Evolutionary conservation across 2,113 vertebrate genomes (phyloP).

Genomic region (Lethenteron camtschaticum): DNA sequence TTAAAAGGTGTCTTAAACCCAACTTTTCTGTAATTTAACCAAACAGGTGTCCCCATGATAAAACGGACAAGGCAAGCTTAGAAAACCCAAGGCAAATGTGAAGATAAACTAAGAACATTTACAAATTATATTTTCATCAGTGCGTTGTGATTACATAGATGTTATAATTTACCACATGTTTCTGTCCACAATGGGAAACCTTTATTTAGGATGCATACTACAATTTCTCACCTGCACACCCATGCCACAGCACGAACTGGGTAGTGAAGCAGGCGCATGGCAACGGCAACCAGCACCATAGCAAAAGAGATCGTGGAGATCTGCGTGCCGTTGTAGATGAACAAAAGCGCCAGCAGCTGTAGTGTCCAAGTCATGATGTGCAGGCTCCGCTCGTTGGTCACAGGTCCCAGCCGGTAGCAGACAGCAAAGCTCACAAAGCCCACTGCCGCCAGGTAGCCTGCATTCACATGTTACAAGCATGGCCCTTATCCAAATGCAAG

Average conservation of each 20-base stretch:
- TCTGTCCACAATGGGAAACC: no score
- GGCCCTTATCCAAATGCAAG: no score
- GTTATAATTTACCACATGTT: no score
- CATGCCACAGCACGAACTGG: background rate
- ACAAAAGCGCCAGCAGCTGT: slow-evolving; percentile 51
- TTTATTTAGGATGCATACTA: no score
- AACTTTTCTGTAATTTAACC: no score
- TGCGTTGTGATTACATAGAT: no score
- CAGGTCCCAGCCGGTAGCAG: slow-evolving; percentile 68
- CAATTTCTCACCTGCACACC: background rate
- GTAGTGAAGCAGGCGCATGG: background rate
- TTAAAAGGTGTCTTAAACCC: no score
- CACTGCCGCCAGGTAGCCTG: slow-evolving; percentile 44
- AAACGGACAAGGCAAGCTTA: no score
- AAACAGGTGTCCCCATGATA: no score
- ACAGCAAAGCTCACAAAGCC: slow-evolving; percentile 66
- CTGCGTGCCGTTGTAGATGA: slow-evolving; percentile 57
- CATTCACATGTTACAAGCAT: background rate
- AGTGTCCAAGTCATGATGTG: slow-evolving; percentile 73
- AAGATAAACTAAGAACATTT: no score
- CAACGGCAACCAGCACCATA: background rate
- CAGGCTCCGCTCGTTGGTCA: slow-evolving; percentile 58
- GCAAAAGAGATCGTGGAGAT: slow-evolving; percentile 16
- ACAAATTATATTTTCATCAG: no score
- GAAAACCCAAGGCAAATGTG: no score